Base-by-base conservation (phyloP, 2,888 invertebrate genomes). In the Bunonema sp. region DNA sequence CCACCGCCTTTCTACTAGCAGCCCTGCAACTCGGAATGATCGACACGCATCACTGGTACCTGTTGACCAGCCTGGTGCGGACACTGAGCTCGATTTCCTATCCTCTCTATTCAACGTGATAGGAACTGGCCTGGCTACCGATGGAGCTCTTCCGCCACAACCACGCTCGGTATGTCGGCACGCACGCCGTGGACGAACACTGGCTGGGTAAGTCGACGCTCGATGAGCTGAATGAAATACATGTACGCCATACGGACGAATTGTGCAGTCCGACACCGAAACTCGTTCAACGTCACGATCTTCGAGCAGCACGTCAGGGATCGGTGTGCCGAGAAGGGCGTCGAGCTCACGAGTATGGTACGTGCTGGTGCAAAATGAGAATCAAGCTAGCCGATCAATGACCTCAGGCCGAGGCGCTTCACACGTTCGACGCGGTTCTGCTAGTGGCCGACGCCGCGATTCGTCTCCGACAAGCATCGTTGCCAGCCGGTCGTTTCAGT, bases 71-170 rank as follows among this genome's bases (percentile, higher is more conserved):
- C 23, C 54, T 65, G 59, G 54, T 53, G 39, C n/a, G 28, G 5
- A 12, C 24, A 28, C 12, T 28, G 22, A 35, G n/a, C 7, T 8
- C 10, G 4, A 18, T 8, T 19, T 23, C 4, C 5, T 12, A 19
- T 38, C 12, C 4, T 7, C 12, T 31, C 15, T n/a, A 10, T 15
- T 5, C n/a, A 26, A 26, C 28, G 12, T 26, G 8, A 26, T 12
- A 12, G 8, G 28, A 26, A 26, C 28, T 26, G 28, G 28, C 28
- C 12, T 26, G 28, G 8, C 12, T 12, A 26, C 8, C 8, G 12
- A 62, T 62, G 60, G 56, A 56, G 19, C 42, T 66, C 18, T 66
- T 67, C 39, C 55, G 67, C 4, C 64, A 66, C 46, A 67, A 67
- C 45, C 64, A 67, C 39, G 67, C 63, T 3, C 56, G 67, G n/a